A percentile compares a stretch with the other conserved stretches of the same genome.
Evolutionary conservation across 2,113 vertebrate species (phyloP).

Genomic region (Sceloporus tristichus): DNA sequence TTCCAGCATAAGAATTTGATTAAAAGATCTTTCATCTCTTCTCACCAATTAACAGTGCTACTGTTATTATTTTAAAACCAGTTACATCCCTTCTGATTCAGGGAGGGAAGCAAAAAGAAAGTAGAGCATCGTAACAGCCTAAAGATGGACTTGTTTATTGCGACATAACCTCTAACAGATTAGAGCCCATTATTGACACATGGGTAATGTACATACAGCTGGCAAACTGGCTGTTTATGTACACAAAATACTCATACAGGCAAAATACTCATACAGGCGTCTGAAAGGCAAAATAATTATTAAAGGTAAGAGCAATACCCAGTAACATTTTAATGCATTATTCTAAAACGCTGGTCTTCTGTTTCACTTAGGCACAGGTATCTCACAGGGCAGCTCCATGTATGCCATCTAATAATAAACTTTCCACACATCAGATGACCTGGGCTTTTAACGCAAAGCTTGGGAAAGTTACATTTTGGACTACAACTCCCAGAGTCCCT

Average conservation of each 20-base stretch:
- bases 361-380: background rate
- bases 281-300: background rate
- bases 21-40: background rate
- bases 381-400: background rate
- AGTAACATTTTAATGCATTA: no score
- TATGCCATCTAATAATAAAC: background rate
- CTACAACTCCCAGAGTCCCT: no score
- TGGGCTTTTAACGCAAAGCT: no score
- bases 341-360: background rate
- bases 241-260: background rate
- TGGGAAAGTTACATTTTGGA: no score
- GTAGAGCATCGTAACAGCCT: background rate
- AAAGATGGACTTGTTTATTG: background rate
- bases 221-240: background rate
- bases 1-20: background rate
- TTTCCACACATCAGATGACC: background rate
- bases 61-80: background rate
- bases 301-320: background rate
- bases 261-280: background rate
- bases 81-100: background rate
- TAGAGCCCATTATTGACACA: background rate
- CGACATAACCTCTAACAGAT: background rate
- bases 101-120: background rate
- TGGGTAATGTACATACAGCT: no score
- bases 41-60: background rate